Base-by-base conservation (phyloP, 2,797 vertebrate species). In the Xerus rutilus region DNA sequence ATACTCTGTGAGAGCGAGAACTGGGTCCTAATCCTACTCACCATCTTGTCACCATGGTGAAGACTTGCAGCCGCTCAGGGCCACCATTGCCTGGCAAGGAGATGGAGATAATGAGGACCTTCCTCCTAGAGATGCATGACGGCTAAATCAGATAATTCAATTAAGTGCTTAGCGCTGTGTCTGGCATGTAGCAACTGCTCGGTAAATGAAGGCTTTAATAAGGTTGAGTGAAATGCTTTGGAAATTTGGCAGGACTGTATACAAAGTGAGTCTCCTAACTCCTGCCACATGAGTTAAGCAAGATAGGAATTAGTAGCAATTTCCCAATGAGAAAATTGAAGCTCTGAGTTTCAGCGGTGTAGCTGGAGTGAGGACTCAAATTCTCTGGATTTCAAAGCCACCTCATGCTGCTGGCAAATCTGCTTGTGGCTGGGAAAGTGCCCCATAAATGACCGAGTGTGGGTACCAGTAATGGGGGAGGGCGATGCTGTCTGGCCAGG, bases 221-320 rank as follows among this genome's bases (percentile, higher is more conserved):
- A 90, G 79, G 86, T 88, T 77, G 83, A 95, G 76, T 69, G 62
- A 85, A 94, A 95, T 64, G 67, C 97, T 96, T 86, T 82, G 95
- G 88, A 86, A 94, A 83, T 62, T 47, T 86, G 67, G 77, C 81
- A 59, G 70, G 6, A 2, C 64, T 23, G 25, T 47, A 47, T 39
- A 72, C 32, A 17, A 73, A 86, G 52, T 35, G 3, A 52, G 52
- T 74, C 64, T 82, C 94, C 95, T 65, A 15, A 7, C 77, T 87
- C 67, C 59, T 67, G 77, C n/a, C 54, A 3, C 62, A 8, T 32
- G 62, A 86, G 70, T 18, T 35, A 91, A 83, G 79, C 49, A 57
- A 92, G 76, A 32, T 43, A 18, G 70, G 91, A 78, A 65, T 85
- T 30, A 35, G 79, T 4, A 30, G 65, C 70, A 45, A 45, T 87